Evolutionary conservation across 2,888 invertebrate genomes (phyloP), one percentile per base, ranked within the genome.

Genomic region (Lymantria dispar): DNA sequence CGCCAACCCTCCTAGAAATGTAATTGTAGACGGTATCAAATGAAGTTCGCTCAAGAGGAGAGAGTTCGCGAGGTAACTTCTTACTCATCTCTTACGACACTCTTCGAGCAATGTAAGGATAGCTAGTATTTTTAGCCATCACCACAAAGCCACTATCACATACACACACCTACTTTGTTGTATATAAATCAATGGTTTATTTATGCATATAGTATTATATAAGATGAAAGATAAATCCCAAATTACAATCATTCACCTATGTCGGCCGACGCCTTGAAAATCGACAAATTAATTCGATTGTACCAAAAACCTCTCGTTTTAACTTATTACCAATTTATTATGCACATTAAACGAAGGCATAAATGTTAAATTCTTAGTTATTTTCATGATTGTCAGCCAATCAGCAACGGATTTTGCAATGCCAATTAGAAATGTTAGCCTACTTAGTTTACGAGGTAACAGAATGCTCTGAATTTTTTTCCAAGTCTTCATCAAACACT

Each of bases 251-350:
- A 38, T 22, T 2, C 38, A 38, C n/a, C 38, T 40, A 12, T 40
- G 14, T 40, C 13, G 13, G 40, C 2, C 11, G 7, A 11, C 9
- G 40, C 40, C 15, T 40, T 40, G 40, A 40, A 7, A 7, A 12
- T 12, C 29, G 53, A 53, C 54, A 42, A 51, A 50, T 51, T 47
- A 36, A 66, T 52, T 48, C 48, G 52, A 60, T 60, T 67, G 49
- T 60, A 52, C 64, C 43, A 45, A 52, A 58, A 60, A 52, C 48
- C 40, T 48, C 50, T 44, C 44, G 45, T 42, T 50, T 51, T 48
- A 44, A 58, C 46, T 54, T 54, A 56, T 67, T 56, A 64, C 50
- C 61, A 37, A 64, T 67, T 67, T 67, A 64, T 52, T 58, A 64
- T 64, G 60, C 54, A 60, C 52, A 52, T 60, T 55, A 61, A 48